Percentiles rank a stretch among this genome's conserved stretches.
Evolutionary conservation across 1,140 invertebrate genomes (phyloP).

Genomic region (Adoxophyes honmai): DNA sequence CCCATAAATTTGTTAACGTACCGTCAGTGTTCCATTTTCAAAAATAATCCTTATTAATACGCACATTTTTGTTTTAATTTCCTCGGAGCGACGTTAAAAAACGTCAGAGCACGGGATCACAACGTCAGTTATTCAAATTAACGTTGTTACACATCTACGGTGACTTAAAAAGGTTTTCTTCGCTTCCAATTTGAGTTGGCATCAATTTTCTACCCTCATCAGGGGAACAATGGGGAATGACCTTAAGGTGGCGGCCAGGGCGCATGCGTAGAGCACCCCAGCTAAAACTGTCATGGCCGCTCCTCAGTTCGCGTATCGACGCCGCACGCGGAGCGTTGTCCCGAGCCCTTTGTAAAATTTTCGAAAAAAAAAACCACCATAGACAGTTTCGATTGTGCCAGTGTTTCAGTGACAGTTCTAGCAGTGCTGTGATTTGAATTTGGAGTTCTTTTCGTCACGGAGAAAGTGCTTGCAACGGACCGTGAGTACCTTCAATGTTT

Average conservation of each 20-base stretch:
- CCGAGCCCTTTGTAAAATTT: neutral
- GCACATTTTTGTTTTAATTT: no score
- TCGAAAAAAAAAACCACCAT: conserved; percentile 29
- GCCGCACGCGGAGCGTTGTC: conserved; percentile 41
- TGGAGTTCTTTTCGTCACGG: conserved; percentile 27
- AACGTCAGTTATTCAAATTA: conserved; percentile 10
- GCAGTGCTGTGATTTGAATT: conserved; percentile 19
- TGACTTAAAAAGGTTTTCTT: conserved; percentile 46
- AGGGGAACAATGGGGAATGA: conserved; percentile 64
- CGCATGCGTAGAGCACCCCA: conserved; percentile 58
- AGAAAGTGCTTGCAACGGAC: conserved; percentile 33
- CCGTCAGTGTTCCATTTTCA: no score
- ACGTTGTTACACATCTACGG: conserved; percentile 8
- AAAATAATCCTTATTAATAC: no score
- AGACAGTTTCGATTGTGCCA: conserved; percentile 28
- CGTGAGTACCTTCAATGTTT: conserved; percentile 45
- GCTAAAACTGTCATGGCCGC: conserved; percentile 62
- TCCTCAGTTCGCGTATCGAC: conserved; percentile 68
- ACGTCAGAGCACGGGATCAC: neutral
- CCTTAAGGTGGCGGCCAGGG: conserved; percentile 43
- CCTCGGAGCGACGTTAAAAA: neutral
- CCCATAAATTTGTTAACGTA: no score
- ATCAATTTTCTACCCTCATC: conserved; percentile 58
- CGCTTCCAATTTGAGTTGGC: conserved; percentile 46
- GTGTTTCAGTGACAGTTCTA: conserved; percentile 36